Percentiles rank a stretch among this genome's conserved stretches.
Conservation (phyloP, 2,888 invertebrate genomes). For the Tipula lateralis region DNA sequence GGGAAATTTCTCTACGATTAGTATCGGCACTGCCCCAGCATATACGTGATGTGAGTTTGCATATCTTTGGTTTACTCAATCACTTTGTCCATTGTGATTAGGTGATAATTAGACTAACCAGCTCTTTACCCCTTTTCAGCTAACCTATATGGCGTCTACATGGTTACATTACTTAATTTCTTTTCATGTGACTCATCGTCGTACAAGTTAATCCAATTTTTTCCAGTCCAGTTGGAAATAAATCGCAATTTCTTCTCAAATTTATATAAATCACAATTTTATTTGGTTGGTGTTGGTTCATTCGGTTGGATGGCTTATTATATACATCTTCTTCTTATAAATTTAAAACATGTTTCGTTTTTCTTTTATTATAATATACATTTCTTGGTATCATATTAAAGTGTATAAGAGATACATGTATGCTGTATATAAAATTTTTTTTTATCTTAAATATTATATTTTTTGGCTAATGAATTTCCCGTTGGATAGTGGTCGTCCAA, state of each 20-base stretch:
- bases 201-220: neutral
- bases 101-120: no score
- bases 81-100: no score
- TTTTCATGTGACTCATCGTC: neutral
- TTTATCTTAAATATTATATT: neutral
- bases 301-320: neutral
- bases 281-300: neutral
- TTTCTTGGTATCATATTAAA: neutral
- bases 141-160: no score
- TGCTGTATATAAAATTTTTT: neutral
- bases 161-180: neutral
- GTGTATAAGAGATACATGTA: neutral
- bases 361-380: neutral
- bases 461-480: slow-evolving; percentile 13
- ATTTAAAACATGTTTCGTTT: slow-evolving; percentile 19
- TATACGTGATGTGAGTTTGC: no score
- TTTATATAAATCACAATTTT: slow-evolving; percentile 19
- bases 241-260: slow-evolving; percentile 11
- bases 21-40: no score
- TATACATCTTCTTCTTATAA: slow-evolving; percentile 13
- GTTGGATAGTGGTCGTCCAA: neutral
- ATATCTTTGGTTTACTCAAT: no score
- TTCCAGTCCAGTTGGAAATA: neutral
- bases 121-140: no score
- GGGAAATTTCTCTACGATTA: no score